Conservation (phyloP, 2,113 vertebrate species). For the Salvelinus fontinalis region DNA sequence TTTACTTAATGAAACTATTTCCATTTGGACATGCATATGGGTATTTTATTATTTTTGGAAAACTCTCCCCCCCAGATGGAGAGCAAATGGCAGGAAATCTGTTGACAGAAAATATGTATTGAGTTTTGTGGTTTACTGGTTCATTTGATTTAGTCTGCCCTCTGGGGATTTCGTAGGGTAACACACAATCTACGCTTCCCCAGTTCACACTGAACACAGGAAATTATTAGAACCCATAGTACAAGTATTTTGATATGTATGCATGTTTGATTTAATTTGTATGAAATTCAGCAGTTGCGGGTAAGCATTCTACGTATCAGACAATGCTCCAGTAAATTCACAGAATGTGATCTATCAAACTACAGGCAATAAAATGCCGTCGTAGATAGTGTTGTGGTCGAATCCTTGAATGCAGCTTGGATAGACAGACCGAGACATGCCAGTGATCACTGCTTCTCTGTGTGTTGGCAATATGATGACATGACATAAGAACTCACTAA, state of each 20-base stretch:
- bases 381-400: conserved; percentile 8
- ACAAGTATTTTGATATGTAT: not conserved
- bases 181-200: conserved; percentile 4
- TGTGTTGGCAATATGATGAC: conserved; percentile 9
- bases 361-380: conserved; percentile 23
- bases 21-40: not conserved
- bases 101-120: not conserved
- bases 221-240: not conserved
- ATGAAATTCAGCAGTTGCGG: not conserved
- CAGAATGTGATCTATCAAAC: conserved; percentile 2
- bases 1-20: not conserved
- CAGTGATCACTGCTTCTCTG: conserved; percentile 19
- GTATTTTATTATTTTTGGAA: too few relatives aligned
- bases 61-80: not conserved
- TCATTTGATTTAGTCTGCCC: conserved; percentile 24
- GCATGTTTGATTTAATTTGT: not conserved
- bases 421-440: conserved; percentile 11
- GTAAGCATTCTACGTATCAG: too few relatives aligned
- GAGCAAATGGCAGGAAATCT: not conserved
- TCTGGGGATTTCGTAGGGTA: conserved; percentile 26
- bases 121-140: conserved; percentile 6
- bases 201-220: not conserved
- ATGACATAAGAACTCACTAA: not conserved
- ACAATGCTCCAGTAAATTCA: conserved; percentile 32
- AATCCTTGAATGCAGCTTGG: conserved; percentile 46